These are phyloP conservation scores for Lepidurus couesii DNA, from an alignment of 1,140 invertebrate species.

Conservation along the genomic window DNA sequence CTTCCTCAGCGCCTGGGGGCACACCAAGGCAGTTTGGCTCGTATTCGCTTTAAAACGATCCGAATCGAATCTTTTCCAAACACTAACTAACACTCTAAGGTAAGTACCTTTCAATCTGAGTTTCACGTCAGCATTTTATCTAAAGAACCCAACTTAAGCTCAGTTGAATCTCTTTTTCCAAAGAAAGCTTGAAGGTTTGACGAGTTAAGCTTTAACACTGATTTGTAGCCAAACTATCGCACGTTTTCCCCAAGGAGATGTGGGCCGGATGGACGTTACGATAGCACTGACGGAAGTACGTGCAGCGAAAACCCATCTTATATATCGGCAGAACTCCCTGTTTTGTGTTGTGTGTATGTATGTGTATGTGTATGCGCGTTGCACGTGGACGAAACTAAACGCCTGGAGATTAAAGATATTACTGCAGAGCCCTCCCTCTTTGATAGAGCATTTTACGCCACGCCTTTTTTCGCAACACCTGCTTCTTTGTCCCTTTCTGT, in stretches of 20 bases:
- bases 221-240: neutral
- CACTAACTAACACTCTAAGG: no score
- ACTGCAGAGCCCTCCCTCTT: neutral
- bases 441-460: neutral
- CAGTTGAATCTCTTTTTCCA: no score
- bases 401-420: neutral
- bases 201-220: no score
- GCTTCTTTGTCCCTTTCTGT: neutral
- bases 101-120: no score
- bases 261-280: neutral
- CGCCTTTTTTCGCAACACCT: conserved; percentile 9
- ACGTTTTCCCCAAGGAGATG: neutral
- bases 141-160: no score
- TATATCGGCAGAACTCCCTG: neutral
- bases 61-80: no score
- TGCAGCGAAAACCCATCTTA: neutral
- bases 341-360: neutral
- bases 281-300: conserved; percentile 9
- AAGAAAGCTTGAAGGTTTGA: no score
- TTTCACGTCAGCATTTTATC: no score
- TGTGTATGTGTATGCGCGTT: neutral
- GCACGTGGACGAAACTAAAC: neutral
- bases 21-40: neutral
- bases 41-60: neutral
- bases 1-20: neutral